Percentiles rank a stretch among this genome's conserved stretches.
Conservation (phyloP, 2,797 vertebrate species). For the Trachurus trachurus region DNA sequence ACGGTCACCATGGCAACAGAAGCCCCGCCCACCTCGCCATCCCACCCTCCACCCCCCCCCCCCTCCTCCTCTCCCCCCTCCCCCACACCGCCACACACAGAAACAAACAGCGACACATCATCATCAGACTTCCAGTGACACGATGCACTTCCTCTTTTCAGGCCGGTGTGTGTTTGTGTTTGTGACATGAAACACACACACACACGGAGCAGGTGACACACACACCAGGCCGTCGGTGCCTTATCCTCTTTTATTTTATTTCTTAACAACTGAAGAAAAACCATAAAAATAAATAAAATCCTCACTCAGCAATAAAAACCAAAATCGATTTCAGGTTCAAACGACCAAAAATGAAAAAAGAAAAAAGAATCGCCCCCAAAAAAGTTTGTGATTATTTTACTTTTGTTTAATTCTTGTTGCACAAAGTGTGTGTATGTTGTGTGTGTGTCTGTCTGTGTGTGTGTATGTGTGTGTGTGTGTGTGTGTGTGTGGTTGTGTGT, state of each 20-base stretch:
- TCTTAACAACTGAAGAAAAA: not conserved
- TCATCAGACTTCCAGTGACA: constrained; percentile 38
- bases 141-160: constrained; percentile 41
- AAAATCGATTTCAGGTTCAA: not conserved
- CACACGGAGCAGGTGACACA: too few species aligned
- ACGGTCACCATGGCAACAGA: constrained; percentile 68
- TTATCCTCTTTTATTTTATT: constrained; percentile 18
- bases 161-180: constrained; percentile 39
- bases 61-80: not conserved
- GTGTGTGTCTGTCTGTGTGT: constrained; percentile 12
- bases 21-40: not conserved
- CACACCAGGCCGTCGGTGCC: constrained; percentile 44
- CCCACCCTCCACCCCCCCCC: not conserved
- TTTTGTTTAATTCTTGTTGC: constrained; percentile 19
- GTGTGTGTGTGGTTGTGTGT: constrained; percentile 28
- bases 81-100: not conserved
- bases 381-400: not conserved
- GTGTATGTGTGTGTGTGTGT: constrained; percentile 23
- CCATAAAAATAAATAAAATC: not conserved
- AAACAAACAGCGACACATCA: not conserved
- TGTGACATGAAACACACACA: constrained; percentile 38
- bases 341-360: not conserved
- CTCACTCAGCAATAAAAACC: constrained; percentile 1
- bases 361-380: not conserved
- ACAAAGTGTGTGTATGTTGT: constrained; percentile 32